Evolutionary conservation across 2,797 vertebrate genomes (phyloP).

Genomic region (Sebastes goodei): DNA sequence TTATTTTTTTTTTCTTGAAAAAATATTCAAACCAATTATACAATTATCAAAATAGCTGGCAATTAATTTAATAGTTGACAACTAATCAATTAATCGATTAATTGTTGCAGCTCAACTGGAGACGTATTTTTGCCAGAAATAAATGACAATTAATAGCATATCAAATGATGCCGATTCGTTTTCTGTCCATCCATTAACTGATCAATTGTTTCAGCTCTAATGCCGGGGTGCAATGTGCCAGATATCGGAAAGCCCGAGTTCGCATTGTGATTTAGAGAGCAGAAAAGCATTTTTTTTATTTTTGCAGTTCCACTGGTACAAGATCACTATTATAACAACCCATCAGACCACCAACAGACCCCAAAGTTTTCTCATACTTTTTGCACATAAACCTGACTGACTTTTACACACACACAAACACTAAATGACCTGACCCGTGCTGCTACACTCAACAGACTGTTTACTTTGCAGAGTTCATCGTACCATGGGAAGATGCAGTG

Average conservation of each 20-base stretch:
- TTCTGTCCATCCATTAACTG: background rate
- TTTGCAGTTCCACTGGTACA: too few relatives aligned
- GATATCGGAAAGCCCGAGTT: too few relatives aligned
- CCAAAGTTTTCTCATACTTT: background rate
- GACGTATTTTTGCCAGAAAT: too few relatives aligned
- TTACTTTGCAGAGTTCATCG: background rate
- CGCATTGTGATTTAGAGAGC: too few relatives aligned
- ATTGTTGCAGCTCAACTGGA: background rate
- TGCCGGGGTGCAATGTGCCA: too few relatives aligned
- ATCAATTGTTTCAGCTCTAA: background rate
- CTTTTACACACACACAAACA: background rate
- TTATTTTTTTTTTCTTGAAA: too few relatives aligned
- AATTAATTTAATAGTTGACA: too few relatives aligned
- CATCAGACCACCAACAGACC: background rate
- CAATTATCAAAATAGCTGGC: too few relatives aligned
- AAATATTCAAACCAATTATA: rapidly evolving
- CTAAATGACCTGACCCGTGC: background rate
- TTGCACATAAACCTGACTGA: background rate
- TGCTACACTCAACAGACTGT: background rate
- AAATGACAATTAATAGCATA: too few relatives aligned
- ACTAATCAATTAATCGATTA: background rate
- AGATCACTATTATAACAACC: too few relatives aligned
- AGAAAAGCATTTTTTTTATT: too few relatives aligned
- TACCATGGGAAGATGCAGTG: background rate
- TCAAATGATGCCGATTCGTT: background rate